Percentiles rank a stretch among this genome's conserved stretches.
These are phyloP conservation scores for Leptothorax acervorum DNA, from an alignment of 2,888 invertebrate genomes.

Conservation along the genomic window DNA sequence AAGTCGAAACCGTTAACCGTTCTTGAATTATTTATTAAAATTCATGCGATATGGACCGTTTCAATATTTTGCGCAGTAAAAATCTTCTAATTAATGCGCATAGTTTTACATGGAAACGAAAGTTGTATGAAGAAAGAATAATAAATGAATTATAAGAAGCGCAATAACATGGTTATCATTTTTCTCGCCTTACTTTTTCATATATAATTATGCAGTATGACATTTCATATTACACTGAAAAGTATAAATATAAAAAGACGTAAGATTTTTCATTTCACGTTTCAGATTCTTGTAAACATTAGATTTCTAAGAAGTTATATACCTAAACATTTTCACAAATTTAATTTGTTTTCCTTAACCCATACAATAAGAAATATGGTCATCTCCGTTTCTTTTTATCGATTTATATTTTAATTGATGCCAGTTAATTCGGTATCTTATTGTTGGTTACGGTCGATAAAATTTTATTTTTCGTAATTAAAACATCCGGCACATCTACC, in stretches of 20 bases:
- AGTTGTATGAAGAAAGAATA: slow-evolving; percentile 12
- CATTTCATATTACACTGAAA: no score
- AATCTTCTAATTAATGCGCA: slow-evolving; percentile 13
- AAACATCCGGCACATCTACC: slow-evolving; percentile 31
- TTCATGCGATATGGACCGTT: slow-evolving; percentile 9
- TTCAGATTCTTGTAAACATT: no score
- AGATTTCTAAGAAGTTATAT: background rate
- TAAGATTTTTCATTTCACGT: background rate
- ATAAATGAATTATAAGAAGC: background rate
- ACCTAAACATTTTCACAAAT: background rate
- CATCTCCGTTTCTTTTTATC: background rate
- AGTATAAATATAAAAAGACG: background rate
- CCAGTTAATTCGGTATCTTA: background rate
- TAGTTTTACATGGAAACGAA: background rate
- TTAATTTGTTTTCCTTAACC: background rate
- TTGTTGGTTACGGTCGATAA: background rate
- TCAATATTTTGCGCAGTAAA: slow-evolving; percentile 6
- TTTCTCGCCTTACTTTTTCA: background rate
- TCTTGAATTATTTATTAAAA: slow-evolving; percentile 22
- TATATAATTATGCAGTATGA: background rate
- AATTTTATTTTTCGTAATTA: slow-evolving; percentile 34
- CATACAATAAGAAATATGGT: background rate
- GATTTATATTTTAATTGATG: slow-evolving; percentile 20
- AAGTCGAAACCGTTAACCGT: slow-evolving; percentile 4
- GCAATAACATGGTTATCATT: background rate